A percentile compares a stretch with the other conserved stretches of the same genome.
phyloP scores from a whole-genome alignment of 2,888 invertebrate genomes.

The Quadroppia sp. region DNA sequence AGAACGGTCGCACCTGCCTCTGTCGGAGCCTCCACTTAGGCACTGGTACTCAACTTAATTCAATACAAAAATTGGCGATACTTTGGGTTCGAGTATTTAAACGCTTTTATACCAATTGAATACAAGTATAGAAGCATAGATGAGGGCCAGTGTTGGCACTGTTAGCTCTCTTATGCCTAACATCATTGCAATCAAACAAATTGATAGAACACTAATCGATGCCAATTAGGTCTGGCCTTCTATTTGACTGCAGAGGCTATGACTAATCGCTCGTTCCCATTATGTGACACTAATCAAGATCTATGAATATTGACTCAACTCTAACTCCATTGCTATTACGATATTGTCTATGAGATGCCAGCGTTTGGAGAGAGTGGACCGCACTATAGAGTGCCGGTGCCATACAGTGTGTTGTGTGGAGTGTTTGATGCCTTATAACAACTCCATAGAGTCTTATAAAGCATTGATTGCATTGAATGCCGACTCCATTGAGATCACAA shows the following conservation, averaged over 20 bases:
- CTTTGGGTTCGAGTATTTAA: neutral
- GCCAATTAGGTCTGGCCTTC: conserved; percentile 24
- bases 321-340: neutral
- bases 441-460: conserved; percentile 16
- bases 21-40: neutral
- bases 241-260: conserved; percentile 23
- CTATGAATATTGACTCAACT: conserved; percentile 24
- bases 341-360: neutral
- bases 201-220: conserved; percentile 36
- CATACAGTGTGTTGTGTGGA: neutral
- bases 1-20: conserved; percentile 28
- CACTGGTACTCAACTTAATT: neutral
- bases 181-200: conserved; percentile 20
- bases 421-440: neutral
- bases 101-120: conserved; percentile 21
- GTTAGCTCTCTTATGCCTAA: neutral
- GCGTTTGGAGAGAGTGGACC: neutral
- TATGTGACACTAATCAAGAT: conserved; percentile 31
- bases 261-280: conserved; percentile 13
- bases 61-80: conserved; percentile 9
- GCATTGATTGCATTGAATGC: conserved; percentile 3
- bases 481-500: conserved; percentile 3
- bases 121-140: neutral
- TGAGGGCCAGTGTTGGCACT: neutral
- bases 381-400: neutral